Conservation (phyloP, 1,140 invertebrate genomes). For the Magallana ariakensis region DNA sequence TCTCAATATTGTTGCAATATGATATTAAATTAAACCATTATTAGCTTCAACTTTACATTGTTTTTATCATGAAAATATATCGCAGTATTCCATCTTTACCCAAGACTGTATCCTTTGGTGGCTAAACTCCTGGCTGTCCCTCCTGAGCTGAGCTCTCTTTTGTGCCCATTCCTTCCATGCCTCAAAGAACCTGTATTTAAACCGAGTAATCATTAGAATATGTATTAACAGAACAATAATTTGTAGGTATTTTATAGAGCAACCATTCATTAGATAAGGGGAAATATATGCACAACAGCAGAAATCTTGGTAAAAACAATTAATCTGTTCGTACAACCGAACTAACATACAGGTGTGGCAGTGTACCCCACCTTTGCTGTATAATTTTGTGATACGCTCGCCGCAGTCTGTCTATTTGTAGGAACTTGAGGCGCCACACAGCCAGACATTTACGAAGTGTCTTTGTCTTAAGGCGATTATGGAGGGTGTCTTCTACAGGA, state of each 20-base stretch:
- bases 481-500: conserved; percentile 56
- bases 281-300: no score
- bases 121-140: background rate
- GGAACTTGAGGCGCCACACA: conserved; percentile 59
- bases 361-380: conserved; percentile 52
- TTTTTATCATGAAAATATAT: background rate
- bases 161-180: conserved; percentile 29
- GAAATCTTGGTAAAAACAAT: no score
- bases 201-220: background rate
- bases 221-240: no score
- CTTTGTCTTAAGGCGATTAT: conserved; percentile 50
- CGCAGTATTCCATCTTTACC: conserved; percentile 2
- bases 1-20: no score
- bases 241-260: background rate
- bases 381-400: conserved; percentile 54
- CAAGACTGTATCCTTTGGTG: background rate
- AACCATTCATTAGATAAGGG: no score
- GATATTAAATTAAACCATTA: no score
- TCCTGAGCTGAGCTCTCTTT: conserved; percentile 19
- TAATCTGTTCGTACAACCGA: no score
- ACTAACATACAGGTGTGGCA: background rate
- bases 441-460: conserved; percentile 57
- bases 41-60: no score
- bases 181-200: background rate
- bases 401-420: conserved; percentile 53